These are phyloP conservation scores for Tetheella fluctuosa DNA, from an alignment of 2,888 invertebrate species.

Conservation along the genomic window DNA sequence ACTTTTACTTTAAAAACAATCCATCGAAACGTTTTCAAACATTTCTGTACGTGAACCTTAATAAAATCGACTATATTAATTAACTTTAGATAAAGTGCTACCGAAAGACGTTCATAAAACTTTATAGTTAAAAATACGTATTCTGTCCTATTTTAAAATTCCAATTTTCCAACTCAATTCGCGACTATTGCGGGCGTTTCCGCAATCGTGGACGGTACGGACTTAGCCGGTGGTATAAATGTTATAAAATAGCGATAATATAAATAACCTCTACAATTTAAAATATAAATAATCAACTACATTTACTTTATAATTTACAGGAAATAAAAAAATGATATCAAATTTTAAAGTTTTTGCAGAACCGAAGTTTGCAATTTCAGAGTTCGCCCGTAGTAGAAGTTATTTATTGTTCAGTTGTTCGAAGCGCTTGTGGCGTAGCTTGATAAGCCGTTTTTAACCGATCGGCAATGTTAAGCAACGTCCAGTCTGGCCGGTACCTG, in stretches of 20 bases:
- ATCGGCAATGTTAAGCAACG: too few relatives aligned
- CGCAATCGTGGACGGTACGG: constrained; percentile 40
- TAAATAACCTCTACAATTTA: background rate
- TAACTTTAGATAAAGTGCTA: constrained; percentile 7
- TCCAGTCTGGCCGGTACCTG: too few relatives aligned
- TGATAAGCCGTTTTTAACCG: too few relatives aligned
- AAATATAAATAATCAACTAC: too few relatives aligned
- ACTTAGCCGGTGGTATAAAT: constrained; percentile 23
- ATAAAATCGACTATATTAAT: background rate
- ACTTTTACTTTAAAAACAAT: background rate
- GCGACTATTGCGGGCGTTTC: constrained; percentile 45
- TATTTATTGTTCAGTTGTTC: too few relatives aligned
- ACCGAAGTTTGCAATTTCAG: too few relatives aligned
- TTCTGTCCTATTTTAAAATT: constrained; percentile 40
- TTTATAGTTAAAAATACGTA: constrained; percentile 28
- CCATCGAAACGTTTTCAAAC: background rate
- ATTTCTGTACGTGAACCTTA: background rate
- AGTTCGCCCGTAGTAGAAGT: too few relatives aligned
- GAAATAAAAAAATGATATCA: too few relatives aligned
- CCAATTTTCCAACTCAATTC: constrained; percentile 54
- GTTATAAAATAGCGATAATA: constrained; percentile 22
- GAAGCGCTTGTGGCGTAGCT: too few relatives aligned
- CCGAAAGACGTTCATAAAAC: constrained; percentile 14
- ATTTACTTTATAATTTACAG: too few relatives aligned
- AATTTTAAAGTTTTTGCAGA: too few relatives aligned